Evolutionary conservation across 1,140 invertebrate species (phyloP), one percentile per base, ranked within the genome.

Genomic region (Papilio helenus): DNA sequence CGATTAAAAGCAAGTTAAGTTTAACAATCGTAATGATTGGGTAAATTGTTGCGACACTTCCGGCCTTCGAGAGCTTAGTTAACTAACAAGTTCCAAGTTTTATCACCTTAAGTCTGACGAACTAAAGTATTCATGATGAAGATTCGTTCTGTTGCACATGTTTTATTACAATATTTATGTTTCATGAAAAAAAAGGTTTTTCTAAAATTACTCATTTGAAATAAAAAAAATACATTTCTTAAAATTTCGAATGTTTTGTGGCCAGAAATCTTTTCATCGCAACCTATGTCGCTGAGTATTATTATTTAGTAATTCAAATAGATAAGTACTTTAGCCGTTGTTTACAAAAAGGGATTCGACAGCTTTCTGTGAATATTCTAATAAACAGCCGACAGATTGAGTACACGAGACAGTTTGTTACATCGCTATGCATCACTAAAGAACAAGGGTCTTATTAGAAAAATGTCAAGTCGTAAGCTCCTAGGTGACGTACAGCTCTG

Each of bases 361-460:
- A 51, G 2, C 26, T 4, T 26, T 61, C n/a, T 23, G 55, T 26
- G n/a, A 10, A 23, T 58, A 23, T 61, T 26, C 5, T 26, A 23
- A 26, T 12, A 26, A 58, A 20, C 7, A n/a, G 20, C 55, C 14
- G 51, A n/a, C 44, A 16, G 14, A 46, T 46, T 16, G 12, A 46
- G 44, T 46, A 46, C n/a, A 55, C 7, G 51, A 55, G 51, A 20
- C 51, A 55, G 49, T 8, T 58, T 23, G 55, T 58, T 58, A 58
- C 20, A 18, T 1, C 58, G 61, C 23, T 4, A 4, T 14, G 26
- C 23, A 29, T 68, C 61, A 68, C 23, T 61, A 14, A 68, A 68
- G 14, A 68, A 68, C 61, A 68, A 68, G 61, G 61, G 61, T 68
- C 26, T 68, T 68, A 68, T 68, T 68, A 3, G 18, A 68, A 68